These are phyloP conservation scores for Trinorchestia longiramus DNA, from an alignment of 1,140 invertebrate genomes.

Conservation along the genomic window DNA sequence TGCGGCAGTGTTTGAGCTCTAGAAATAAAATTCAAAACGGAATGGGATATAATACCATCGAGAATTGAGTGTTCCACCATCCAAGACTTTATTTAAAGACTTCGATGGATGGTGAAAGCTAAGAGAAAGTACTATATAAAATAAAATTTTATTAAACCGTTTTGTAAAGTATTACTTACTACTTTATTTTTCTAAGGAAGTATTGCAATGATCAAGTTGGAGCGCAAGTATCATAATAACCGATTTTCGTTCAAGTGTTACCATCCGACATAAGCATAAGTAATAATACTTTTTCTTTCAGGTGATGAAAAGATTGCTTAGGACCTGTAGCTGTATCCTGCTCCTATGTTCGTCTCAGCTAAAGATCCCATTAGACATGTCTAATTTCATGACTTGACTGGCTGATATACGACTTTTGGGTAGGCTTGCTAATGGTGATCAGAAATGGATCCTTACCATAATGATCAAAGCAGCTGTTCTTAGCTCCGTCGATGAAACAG, in stretches of 20 bases:
- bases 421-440: neutral
- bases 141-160: neutral
- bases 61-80: too few relatives aligned
- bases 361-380: neutral
- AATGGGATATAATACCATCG: too few relatives aligned
- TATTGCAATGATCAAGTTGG: neutral
- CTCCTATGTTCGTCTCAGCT: neutral
- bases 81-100: too few relatives aligned
- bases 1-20: neutral
- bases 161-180: neutral
- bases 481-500: too few relatives aligned
- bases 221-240: neutral
- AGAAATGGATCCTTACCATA: neutral
- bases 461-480: too few relatives aligned
- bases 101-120: too few relatives aligned
- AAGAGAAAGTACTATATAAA: too few relatives aligned
- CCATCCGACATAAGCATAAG: neutral
- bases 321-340: neutral
- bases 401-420: neutral
- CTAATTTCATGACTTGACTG: neutral
- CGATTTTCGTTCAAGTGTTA: neutral
- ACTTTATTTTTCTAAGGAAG: neutral
- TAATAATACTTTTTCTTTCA: neutral
- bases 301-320: neutral
- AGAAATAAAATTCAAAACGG: too few relatives aligned